Base-by-base conservation (phyloP, 2,888 invertebrate species). In the Campoletis raptor region DNA sequence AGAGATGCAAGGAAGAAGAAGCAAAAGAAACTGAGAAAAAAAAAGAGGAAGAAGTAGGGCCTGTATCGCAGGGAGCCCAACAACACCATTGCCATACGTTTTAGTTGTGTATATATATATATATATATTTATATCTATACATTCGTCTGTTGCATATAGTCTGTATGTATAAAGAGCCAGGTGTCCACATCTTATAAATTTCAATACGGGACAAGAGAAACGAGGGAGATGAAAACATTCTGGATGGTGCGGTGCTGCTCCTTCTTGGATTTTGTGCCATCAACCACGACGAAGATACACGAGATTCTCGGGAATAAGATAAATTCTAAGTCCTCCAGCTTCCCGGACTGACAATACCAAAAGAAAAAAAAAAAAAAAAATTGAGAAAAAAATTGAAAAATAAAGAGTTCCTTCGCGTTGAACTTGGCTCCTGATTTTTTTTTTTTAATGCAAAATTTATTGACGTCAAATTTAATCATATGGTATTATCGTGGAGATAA, bases 111-210 rank as follows among this genome's bases (percentile, higher is more conserved):
- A 15, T 64, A 21, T 8, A 64, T 86, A 81, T 88, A 88, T 88
- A 83, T 88, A 88, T 88, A 83, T 30, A 30, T 84, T 85, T 77
- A 86, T 82, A 87, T 89, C 83, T 83, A 87, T 74, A 87, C 73
- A 87, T 88, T 84, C 74, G 45, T 74, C 30, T 30, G 79, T 78
- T 42, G 54, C 21, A 36, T 57, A 21, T 15, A 61, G 57, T 57
- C 10, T 74, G 21, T 48, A 21, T 77, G 45, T 45, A 64, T 70
- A 77, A 85, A 87, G 85, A 85, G 91, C 91, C 92, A 92, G 92
- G 92, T 92, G 92, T 92, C 90, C 91, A 89, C 91, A 82, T 91
- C 89, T 92, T 91, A 91, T 91, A 92, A 92, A 92, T 92, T 91
- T 92, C 91, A 92, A 92, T 92, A 90, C 89, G 88, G 88, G 86